Evolutionary conservation across 2,888 invertebrate species (phyloP).

Genomic region (Zeuzera pyrina): DNA sequence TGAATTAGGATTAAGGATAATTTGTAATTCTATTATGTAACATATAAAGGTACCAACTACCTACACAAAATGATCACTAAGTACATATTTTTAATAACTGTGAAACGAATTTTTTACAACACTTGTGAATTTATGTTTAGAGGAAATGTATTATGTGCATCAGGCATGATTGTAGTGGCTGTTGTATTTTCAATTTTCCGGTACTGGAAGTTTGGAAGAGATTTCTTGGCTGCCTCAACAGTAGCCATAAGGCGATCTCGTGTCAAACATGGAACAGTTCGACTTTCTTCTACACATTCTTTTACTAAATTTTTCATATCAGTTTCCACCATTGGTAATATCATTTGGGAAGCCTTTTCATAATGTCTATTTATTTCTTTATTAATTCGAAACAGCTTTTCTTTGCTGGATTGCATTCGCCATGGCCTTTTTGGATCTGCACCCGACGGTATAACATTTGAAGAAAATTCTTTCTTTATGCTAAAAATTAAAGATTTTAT

Average conservation of each 20-base stretch:
- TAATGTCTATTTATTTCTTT: conserved; percentile 45
- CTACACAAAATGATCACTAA: too few species aligned
- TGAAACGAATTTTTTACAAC: background rate
- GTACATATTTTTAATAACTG: background rate
- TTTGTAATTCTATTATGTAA: too few species aligned
- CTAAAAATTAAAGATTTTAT: too few species aligned
- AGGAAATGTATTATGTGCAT: conserved; percentile 33
- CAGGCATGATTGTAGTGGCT: conserved; percentile 41
- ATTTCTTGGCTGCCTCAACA: conserved; percentile 46
- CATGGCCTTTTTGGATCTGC: conserved; percentile 53
- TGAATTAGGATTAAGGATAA: too few species aligned
- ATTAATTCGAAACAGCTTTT: conserved; percentile 49
- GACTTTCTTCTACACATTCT: conserved; percentile 31
- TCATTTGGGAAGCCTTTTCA: conserved; percentile 32
- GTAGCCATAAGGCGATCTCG: conserved; percentile 36
- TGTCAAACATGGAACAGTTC: conserved; percentile 18
- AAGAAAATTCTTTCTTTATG: too few species aligned
- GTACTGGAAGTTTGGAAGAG: conserved; percentile 54
- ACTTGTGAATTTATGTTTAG: too few species aligned
- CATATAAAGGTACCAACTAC: too few species aligned
- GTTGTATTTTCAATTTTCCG: conserved; percentile 44
- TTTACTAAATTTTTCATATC: conserved; percentile 42
- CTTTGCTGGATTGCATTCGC: conserved; percentile 51
- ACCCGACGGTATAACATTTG: too few species aligned
- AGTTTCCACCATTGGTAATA: conserved; percentile 34